These are phyloP conservation scores for Coluber constrictor DNA, from an alignment of 2,797 vertebrate species.

Conservation along the genomic window DNA sequence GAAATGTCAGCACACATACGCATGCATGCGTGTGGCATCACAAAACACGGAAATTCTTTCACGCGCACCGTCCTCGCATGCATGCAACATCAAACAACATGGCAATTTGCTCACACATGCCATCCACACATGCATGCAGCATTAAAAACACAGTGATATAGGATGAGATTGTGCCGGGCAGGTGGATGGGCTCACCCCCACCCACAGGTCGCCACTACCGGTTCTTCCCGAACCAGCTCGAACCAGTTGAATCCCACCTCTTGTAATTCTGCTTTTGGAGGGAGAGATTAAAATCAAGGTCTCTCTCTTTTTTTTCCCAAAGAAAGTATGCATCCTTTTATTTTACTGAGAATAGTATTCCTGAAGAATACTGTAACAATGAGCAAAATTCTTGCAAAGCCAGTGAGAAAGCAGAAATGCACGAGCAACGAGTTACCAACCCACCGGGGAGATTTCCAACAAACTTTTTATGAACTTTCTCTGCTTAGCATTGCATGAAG, in stretches of 20 bases:
- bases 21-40: fast-evolving
- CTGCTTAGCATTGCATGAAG: constrained; percentile 23
- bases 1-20: no score
- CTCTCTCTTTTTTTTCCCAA: not conserved
- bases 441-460: constrained; percentile 4
- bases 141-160: no score
- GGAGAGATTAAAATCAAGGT: not conserved
- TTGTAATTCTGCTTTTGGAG: not conserved
- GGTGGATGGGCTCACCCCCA: no score
- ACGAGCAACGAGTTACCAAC: not conserved
- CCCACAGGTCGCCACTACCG: no score
- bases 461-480: constrained; percentile 21
- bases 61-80: no score
- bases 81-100: no score
- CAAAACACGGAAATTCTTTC: no score
- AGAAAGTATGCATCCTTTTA: not conserved
- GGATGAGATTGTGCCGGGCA: no score
- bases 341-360: not conserved
- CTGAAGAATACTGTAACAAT: not conserved
- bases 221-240: no score
- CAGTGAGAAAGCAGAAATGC: not conserved
- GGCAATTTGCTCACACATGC: no score
- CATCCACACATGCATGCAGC: no score
- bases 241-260: no score
- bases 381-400: not conserved